A percentile compares a stretch with the other conserved stretches of the same genome.
Conservation (phyloP, 2,797 vertebrate species). For the Liasis olivaceus region DNA sequence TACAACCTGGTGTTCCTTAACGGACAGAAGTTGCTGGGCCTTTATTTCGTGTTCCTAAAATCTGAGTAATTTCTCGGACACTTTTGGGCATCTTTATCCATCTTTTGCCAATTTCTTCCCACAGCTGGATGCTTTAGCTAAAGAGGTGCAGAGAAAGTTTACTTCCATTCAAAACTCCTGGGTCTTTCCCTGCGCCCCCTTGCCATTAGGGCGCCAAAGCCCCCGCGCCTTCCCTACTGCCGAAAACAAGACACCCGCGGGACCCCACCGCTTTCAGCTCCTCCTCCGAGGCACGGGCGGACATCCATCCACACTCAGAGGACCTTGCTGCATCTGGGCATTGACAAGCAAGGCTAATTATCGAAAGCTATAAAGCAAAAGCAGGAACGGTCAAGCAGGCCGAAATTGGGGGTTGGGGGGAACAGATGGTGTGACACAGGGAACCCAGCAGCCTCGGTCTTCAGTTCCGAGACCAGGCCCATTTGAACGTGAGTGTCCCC, state of each 20-base stretch:
- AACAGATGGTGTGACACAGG: too few species aligned
- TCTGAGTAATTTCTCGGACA: background rate
- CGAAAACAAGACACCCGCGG: background rate
- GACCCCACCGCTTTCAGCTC: background rate
- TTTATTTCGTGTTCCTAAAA: conserved; percentile 46
- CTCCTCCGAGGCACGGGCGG: background rate
- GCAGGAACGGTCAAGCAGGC: background rate
- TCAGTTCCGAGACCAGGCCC: background rate
- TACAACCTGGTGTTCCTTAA: too few species aligned
- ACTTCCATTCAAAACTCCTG: background rate
- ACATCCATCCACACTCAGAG: background rate
- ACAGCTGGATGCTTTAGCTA: background rate
- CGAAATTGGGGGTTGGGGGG: too few species aligned
- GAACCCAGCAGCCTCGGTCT: background rate
- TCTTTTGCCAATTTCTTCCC: background rate
- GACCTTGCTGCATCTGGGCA: background rate
- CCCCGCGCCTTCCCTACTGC: background rate
- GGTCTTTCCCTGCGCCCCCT: too few species aligned
- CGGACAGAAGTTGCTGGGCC: conserved; percentile 26
- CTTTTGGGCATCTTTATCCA: too few species aligned
- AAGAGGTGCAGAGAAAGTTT: background rate
- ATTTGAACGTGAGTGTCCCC: background rate
- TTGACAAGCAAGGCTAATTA: background rate
- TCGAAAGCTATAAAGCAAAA: too few species aligned
- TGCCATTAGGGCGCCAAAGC: too few species aligned